A percentile compares a stretch with the other conserved stretches of the same genome.
Conservation (phyloP, 2,888 invertebrate species). For the Yponomeuta sedellus region DNA sequence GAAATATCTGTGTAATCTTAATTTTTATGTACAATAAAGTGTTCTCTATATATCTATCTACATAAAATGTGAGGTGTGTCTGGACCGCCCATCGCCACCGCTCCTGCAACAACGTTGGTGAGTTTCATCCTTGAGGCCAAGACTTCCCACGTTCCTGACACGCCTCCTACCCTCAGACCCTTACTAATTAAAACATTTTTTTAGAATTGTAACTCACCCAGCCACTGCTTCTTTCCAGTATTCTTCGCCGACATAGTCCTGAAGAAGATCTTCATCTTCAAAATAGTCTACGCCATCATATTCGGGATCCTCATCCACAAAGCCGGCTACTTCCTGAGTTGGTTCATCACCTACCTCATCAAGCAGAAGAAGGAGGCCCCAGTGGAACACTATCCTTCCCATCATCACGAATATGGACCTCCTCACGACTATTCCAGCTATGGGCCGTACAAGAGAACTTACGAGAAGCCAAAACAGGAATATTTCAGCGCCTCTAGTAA, state of each 20-base stretch:
- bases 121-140: too few relatives aligned
- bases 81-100: too few relatives aligned
- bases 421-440: slow-evolving; percentile 16
- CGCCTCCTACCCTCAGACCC: too few relatives aligned
- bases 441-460: slow-evolving; percentile 16
- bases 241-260: slow-evolving; percentile 59
- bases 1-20: too few relatives aligned
- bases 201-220: too few relatives aligned
- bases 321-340: slow-evolving; percentile 63
- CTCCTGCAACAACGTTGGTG: too few relatives aligned
- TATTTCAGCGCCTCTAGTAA: background rate
- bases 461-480: background rate
- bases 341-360: slow-evolving; percentile 61
- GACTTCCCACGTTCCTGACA: too few relatives aligned
- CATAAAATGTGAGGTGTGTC: too few relatives aligned
- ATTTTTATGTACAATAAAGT: too few relatives aligned
- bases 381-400: slow-evolving; percentile 29
- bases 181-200: too few relatives aligned
- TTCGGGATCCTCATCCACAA: slow-evolving; percentile 64
- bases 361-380: slow-evolving; percentile 49
- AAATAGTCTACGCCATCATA: slow-evolving; percentile 60
- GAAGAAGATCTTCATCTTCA: slow-evolving; percentile 64
- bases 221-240: slow-evolving; percentile 38
- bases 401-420: slow-evolving; percentile 35
- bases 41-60: too few relatives aligned